Conservation (phyloP, 1,140 invertebrate genomes). For the Anoplolepis gracilipes region DNA sequence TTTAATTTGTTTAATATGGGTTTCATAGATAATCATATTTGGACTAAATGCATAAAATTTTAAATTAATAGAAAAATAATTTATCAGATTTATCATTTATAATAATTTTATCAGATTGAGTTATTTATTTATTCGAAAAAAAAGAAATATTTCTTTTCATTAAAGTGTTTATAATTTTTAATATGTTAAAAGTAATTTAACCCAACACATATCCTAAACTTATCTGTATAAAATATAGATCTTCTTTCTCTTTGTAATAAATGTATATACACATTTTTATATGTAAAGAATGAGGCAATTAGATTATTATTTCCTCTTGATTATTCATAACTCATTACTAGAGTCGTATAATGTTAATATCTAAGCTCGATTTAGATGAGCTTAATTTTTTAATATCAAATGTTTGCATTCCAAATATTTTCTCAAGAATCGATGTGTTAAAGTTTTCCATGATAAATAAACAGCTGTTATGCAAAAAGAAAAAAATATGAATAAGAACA, state of each 20-base stretch:
- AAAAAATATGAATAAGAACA: neutral
- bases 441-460: neutral
- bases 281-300: neutral
- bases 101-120: too few relatives aligned
- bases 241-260: conserved; percentile 37
- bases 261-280: conserved; percentile 46
- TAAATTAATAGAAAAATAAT: too few relatives aligned
- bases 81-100: too few relatives aligned
- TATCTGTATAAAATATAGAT: conserved; percentile 7
- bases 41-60: too few relatives aligned
- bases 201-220: neutral
- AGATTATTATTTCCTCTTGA: conserved; percentile 28
- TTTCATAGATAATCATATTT: neutral
- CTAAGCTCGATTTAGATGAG: neutral
- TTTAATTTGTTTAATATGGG: neutral
- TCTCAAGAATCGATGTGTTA: neutral
- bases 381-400: conserved; percentile 46
- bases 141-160: neutral
- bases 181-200: neutral
- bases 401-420: conserved; percentile 72
- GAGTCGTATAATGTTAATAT: neutral
- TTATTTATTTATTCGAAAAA: neutral
- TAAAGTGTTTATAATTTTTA: neutral
- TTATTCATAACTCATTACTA: neutral
- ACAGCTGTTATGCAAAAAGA: neutral